phyloP scores from a whole-genome alignment of 2,113 vertebrate species.

The Centropus bengalensis region DNA sequence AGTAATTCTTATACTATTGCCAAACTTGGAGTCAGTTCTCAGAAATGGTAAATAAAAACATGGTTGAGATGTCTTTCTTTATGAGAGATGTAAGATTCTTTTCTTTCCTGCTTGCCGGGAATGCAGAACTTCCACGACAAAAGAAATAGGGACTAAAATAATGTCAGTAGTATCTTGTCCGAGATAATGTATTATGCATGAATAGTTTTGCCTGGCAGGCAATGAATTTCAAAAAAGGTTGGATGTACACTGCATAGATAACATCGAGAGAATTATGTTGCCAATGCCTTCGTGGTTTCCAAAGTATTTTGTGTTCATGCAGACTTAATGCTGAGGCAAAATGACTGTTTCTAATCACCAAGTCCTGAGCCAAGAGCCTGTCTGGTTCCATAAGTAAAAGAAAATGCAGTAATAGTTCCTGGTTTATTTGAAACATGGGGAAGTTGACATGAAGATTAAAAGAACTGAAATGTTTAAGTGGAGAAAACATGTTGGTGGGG shows the following conservation, averaged over 20 bases:
- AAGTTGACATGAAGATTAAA: neutral
- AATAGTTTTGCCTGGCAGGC: constrained; percentile 15
- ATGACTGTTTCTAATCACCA: neutral
- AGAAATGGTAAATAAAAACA: neutral
- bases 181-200: neutral
- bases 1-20: neutral
- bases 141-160: neutral
- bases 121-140: neutral
- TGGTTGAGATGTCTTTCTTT: neutral
- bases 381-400: neutral
- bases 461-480: neutral
- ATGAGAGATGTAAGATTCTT: neutral
- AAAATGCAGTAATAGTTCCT: neutral
- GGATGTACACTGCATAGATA: neutral
- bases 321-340: neutral
- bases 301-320: neutral
- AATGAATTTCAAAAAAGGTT: constrained; percentile 4
- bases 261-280: neutral
- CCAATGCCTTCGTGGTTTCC: neutral
- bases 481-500: neutral
- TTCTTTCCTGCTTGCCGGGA: neutral
- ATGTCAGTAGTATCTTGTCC: constrained; percentile 12
- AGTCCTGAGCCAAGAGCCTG: neutral
- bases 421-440: neutral
- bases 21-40: neutral